phyloP scores from a whole-genome alignment of 2,888 invertebrate species.

The Malachius bipustulatus region DNA sequence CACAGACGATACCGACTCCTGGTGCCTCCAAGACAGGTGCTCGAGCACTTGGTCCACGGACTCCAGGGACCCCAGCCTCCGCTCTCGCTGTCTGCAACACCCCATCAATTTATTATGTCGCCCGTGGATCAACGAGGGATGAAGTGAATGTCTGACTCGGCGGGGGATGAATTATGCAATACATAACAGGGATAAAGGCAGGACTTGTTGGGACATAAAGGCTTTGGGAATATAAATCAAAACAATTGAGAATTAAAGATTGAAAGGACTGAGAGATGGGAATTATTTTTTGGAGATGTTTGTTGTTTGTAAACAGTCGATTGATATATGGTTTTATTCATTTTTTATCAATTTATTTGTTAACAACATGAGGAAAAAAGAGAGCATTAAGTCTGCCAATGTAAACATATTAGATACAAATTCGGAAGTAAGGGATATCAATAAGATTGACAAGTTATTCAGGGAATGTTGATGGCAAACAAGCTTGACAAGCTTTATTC shows the following conservation, averaged over 20 bases:
- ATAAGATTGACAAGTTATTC: background rate
- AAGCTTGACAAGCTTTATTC: no score
- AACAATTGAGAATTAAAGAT: background rate
- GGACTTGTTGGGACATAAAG: background rate
- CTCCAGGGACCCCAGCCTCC: slow-evolving; percentile 72
- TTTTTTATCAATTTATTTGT: background rate
- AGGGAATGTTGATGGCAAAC: no score
- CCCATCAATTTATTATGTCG: no score
- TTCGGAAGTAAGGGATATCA: background rate
- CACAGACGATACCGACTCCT: slow-evolving; percentile 77
- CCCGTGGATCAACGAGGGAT: no score
- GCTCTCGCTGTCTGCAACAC: slow-evolving; percentile 56
- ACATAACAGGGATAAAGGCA: no score
- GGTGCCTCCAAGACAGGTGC: slow-evolving; percentile 64
- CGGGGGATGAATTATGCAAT: no score
- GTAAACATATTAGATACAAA: no score
- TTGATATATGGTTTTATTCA: slow-evolving; percentile 1
- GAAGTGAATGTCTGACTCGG: no score
- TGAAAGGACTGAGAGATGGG: background rate
- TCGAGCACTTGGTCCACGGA: slow-evolving; percentile 74
- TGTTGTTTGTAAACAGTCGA: background rate
- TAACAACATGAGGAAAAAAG: background rate
- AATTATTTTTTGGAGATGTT: background rate
- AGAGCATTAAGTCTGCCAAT: background rate
- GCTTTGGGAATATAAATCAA: background rate